phyloP scores from a whole-genome alignment of 2,113 vertebrate species.

The Podarcis cretensis region DNA sequence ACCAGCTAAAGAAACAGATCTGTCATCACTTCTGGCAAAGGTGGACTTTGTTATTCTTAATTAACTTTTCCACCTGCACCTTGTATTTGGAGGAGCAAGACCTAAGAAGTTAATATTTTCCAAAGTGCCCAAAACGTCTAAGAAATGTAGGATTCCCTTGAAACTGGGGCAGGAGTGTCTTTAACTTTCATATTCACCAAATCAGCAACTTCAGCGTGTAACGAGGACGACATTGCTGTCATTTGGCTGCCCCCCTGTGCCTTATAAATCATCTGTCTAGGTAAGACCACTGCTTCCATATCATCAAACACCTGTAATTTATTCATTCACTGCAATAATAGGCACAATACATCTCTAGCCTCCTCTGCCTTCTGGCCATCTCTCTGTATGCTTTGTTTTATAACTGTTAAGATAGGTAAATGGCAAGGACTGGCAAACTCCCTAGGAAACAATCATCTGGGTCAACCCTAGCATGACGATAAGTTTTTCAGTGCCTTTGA shows the following conservation, averaged over 20 bases:
- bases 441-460: background rate
- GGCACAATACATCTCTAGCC: background rate
- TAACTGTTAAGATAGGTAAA: background rate
- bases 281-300: background rate
- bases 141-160: background rate
- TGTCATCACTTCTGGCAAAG: conserved; percentile 16
- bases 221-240: background rate
- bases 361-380: background rate
- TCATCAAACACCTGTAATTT: background rate
- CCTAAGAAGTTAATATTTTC: background rate
- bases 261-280: background rate
- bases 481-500: background rate
- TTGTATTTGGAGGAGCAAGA: conserved; percentile 15
- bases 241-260: background rate
- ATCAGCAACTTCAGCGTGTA: background rate
- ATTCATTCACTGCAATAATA: background rate
- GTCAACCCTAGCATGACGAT: background rate
- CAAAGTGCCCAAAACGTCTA: background rate
- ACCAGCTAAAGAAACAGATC: conserved; percentile 27
- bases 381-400: background rate
- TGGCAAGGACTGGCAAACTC: background rate
- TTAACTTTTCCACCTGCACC: conserved; percentile 54
- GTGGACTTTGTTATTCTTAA: conserved; percentile 56
- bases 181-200: background rate
- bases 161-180: background rate